Conservation (phyloP, 2,888 invertebrate species). For the Dexiosoma caninum region DNA sequence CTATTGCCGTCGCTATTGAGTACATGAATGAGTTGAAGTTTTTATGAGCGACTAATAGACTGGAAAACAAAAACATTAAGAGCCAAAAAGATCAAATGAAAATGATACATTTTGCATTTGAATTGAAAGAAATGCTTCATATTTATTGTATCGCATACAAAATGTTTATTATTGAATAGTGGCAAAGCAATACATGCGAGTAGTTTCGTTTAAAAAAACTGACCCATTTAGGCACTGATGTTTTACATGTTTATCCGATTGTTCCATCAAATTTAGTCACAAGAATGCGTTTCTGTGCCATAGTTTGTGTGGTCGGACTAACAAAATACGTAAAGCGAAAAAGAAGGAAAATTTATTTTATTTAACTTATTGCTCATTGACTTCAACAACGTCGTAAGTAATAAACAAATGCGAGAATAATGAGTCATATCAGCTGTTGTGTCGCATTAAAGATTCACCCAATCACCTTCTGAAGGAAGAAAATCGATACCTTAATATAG, state of each 20-base stretch:
- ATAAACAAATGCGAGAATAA: too few relatives aligned
- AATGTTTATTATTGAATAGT: not conserved
- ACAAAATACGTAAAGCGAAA: not conserved
- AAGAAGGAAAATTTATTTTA: not conserved
- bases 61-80: constrained; percentile 12
- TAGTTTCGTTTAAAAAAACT: constrained; percentile 29
- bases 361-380: constrained; percentile 1
- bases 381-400: constrained; percentile 12
- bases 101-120: constrained; percentile 40
- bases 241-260: constrained; percentile 27
- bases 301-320: constrained; percentile 20
- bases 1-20: constrained; percentile 39
- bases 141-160: not conserved
- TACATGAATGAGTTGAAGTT: constrained; percentile 36
- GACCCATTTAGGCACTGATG: constrained; percentile 40
- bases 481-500: too few relatives aligned
- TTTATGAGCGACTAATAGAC: not conserved
- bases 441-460: too few relatives aligned
- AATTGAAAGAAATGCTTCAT: constrained; percentile 7
- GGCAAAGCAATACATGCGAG: constrained; percentile 23
- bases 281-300: not conserved
- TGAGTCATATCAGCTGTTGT: too few relatives aligned
- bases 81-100: constrained; percentile 33
- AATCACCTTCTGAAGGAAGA: too few relatives aligned
- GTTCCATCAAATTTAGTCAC: constrained; percentile 34